Percentiles rank a stretch among this genome's conserved stretches.
These are phyloP conservation scores for Bursaphelenchus okinawaensis DNA, from an alignment of 2,888 invertebrate species.

Conservation along the genomic window DNA sequence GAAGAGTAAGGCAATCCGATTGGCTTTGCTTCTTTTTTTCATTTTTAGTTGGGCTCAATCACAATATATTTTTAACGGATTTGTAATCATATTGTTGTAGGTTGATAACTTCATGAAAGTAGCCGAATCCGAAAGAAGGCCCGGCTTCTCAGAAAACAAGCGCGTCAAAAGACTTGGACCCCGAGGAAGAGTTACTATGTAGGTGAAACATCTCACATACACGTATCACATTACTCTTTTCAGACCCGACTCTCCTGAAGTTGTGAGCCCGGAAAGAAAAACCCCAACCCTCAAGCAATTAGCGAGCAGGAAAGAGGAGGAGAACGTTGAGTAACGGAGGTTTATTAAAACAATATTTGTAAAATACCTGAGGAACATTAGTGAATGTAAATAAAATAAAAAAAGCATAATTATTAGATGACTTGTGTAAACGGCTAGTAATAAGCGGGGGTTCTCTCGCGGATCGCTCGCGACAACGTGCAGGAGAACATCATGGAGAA, in stretches of 20 bases:
- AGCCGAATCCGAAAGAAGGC: conserved; percentile 40
- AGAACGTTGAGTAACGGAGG: neutral
- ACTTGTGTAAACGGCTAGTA: conserved; percentile 11
- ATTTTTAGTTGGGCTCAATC: neutral
- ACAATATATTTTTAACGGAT: neutral
- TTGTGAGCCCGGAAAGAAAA: neutral
- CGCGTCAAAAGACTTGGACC: conserved; percentile 18
- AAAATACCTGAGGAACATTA: neutral
- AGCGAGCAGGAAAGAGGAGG: neutral
- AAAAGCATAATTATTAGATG: conserved; percentile 1
- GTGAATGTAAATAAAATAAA: neutral
- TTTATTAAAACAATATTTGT: conserved; percentile 2
- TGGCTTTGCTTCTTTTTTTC: neutral
- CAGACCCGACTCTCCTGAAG: neutral
- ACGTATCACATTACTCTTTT: neutral
- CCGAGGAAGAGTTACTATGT: conserved; percentile 16
- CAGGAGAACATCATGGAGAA: conserved; percentile 50
- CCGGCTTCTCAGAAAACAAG: conserved; percentile 12
- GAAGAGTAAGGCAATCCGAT: conserved; percentile 10
- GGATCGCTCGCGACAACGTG: conserved; percentile 45
- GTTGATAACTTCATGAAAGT: conserved; percentile 56
- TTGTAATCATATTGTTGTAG: conserved; percentile 23
- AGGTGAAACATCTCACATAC: conserved; percentile 1
- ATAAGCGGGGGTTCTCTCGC: conserved; percentile 35
- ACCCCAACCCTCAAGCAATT: neutral